These are phyloP conservation scores for Drosophila carrolli DNA, from an alignment of 1,140 invertebrate genomes.

Conservation along the genomic window DNA sequence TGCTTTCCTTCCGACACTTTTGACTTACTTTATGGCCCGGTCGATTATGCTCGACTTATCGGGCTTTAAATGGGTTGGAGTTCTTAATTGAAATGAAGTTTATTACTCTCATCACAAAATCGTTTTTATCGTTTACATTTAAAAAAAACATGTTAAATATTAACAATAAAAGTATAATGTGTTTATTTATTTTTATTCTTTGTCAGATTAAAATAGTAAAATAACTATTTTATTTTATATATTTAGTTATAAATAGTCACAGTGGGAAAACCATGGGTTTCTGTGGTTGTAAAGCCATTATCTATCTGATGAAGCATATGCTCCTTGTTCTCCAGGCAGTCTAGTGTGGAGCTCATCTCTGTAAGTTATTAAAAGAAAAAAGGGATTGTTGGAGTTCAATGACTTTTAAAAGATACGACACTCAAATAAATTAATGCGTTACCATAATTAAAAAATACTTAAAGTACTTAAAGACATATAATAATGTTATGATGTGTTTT, in stretches of 20 bases:
- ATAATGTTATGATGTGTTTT: too few species aligned
- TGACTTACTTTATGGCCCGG: constrained; percentile 69
- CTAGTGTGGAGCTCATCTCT: constrained; percentile 83
- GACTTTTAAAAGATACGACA: too few species aligned
- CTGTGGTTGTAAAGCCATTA: constrained; percentile 87
- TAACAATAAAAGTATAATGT: too few species aligned
- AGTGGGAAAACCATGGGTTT: too few species aligned
- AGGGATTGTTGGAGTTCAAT: neutral
- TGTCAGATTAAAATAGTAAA: neutral
- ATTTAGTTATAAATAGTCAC: too few species aligned
- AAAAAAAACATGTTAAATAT: too few species aligned
- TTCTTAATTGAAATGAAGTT: neutral
- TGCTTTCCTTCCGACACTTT: constrained; percentile 66
- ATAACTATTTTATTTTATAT: neutral
- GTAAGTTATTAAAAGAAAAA: constrained; percentile 32
- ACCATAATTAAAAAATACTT: too few species aligned
- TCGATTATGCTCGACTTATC: constrained; percentile 61
- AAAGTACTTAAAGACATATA: too few species aligned
- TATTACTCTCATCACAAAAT: too few species aligned
- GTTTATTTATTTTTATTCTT: too few species aligned
- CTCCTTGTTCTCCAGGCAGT: constrained; percentile 89
- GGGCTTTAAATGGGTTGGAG: constrained; percentile 37
- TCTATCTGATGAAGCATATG: constrained; percentile 92
- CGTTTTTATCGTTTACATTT: too few species aligned
- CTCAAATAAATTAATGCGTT: too few species aligned